Conservation (phyloP, 2,797 vertebrate genomes). For the Poeciliopsis paucimaculata region DNA sequence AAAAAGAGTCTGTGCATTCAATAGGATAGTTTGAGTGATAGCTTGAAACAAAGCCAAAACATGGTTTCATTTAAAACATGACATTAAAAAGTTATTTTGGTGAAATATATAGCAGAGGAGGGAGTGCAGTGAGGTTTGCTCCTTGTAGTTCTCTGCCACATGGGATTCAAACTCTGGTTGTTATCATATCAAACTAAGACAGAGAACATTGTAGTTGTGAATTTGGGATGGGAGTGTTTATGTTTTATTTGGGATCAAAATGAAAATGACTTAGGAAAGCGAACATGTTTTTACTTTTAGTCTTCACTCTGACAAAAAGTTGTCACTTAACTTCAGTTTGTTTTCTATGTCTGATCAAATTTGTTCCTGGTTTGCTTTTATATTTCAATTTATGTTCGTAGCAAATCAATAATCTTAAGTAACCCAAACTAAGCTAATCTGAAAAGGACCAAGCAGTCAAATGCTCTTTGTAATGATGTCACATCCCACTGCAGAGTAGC, state of each 20-base stretch:
- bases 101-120: not conserved
- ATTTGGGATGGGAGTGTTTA: not conserved
- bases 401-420: not conserved
- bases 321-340: not conserved
- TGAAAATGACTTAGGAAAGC: not conserved
- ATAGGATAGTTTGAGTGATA: not conserved
- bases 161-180: not conserved
- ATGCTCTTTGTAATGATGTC: constrained; percentile 19
- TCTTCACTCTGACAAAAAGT: not conserved
- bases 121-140: not conserved
- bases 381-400: not conserved
- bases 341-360: not conserved
- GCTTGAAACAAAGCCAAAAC: not conserved
- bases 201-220: not conserved
- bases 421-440: not conserved
- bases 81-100: too few relatives aligned
- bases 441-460: constrained; percentile 34
- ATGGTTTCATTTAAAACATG: too few relatives aligned
- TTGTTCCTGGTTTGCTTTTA: not conserved
- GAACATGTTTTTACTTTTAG: not conserved
- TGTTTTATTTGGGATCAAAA: not conserved
- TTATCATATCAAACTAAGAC: not conserved
- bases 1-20: not conserved
- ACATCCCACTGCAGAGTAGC: constrained; percentile 34
- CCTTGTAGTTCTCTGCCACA: not conserved